Conservation (phyloP, 2,113 vertebrate species). For the Erpornis zantholeuca region DNA sequence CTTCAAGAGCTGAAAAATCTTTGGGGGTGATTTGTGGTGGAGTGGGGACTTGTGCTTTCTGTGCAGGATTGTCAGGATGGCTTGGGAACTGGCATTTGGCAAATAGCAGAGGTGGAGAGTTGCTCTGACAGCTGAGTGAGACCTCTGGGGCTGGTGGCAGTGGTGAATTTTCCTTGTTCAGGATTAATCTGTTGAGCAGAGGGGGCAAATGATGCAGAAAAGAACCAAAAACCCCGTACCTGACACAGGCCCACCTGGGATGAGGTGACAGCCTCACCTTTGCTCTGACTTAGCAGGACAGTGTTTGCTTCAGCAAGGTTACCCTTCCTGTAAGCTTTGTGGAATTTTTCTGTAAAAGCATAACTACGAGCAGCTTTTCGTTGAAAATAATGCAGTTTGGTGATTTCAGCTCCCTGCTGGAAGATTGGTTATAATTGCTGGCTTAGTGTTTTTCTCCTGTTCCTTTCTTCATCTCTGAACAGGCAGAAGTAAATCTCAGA, state of each 20-base stretch:
- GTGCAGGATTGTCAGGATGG: background rate
- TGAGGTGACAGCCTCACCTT: background rate
- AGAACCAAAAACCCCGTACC: background rate
- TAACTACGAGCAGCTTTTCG: background rate
- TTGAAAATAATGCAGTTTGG: background rate
- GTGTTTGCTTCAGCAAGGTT: background rate
- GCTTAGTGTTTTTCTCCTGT: background rate
- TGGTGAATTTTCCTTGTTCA: background rate
- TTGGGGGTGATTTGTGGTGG: background rate
- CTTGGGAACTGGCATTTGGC: background rate
- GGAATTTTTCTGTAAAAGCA: background rate
- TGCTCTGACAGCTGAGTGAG: background rate
- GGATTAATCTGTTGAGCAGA: background rate
- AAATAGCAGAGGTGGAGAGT: background rate
- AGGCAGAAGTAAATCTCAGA: conserved; percentile 1
- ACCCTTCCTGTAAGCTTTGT: background rate
- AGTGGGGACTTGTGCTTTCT: background rate
- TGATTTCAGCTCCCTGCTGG: background rate
- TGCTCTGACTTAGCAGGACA: background rate
- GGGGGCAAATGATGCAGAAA: fast-evolving
- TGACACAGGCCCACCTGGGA: background rate
- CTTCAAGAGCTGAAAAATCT: background rate
- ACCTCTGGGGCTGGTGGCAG: background rate
- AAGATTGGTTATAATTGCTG: background rate
- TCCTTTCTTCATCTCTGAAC: background rate